A percentile compares a stretch with the other conserved stretches of the same genome.
Conservation (phyloP, 2,113 vertebrate genomes). For the Boleophthalmus pectinirostris region DNA sequence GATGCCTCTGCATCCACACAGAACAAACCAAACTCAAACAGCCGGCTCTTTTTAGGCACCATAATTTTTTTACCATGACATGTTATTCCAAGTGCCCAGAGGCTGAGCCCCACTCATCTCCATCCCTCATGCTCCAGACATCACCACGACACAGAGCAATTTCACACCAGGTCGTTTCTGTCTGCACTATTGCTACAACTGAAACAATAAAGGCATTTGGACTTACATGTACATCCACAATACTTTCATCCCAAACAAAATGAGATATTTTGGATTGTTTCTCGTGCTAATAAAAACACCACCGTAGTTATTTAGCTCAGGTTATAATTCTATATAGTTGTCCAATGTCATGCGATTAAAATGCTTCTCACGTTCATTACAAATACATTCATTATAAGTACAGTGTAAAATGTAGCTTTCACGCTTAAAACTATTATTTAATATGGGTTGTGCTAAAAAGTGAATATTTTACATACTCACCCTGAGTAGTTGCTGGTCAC, state of each 20-base stretch:
- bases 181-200: constrained; percentile 21
- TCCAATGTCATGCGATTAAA: background rate
- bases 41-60: constrained; percentile 41
- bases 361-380: background rate
- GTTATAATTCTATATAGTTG: background rate
- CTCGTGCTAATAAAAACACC: background rate
- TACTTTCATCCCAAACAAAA: background rate
- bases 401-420: background rate
- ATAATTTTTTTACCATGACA: constrained; percentile 49
- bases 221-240: background rate
- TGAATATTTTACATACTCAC: constrained; percentile 73
- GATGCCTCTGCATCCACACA: constrained; percentile 21
- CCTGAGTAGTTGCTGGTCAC: constrained; percentile 93
- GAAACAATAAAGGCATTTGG: constrained; percentile 29
- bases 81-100: constrained; percentile 58
- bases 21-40: constrained; percentile 49
- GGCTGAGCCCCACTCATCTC: constrained; percentile 28
- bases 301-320: background rate
- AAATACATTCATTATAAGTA: background rate
- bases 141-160: constrained; percentile 34
- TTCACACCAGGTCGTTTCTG: constrained; percentile 33
- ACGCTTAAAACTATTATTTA: background rate
- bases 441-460: background rate
- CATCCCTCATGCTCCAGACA: constrained; percentile 37
- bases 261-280: background rate